Base-by-base conservation (phyloP, 2,797 vertebrate genomes). In the Tragelaphus eurycerus region DNA sequence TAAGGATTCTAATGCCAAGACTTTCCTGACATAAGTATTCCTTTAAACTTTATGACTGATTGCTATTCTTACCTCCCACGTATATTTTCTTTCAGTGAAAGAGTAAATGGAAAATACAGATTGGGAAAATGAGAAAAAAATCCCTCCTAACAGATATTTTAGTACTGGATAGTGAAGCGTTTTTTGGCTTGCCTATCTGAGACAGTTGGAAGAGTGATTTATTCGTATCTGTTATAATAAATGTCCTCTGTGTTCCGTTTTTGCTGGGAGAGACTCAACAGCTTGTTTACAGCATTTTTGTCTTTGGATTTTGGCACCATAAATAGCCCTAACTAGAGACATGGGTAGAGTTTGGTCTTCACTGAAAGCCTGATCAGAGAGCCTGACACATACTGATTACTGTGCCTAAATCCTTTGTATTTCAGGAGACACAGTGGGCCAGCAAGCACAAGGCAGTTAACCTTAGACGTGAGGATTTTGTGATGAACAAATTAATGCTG, bases 241-340 rank as follows among this genome's bases (percentile, higher is more conserved):
- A 21, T 96, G 86, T 93, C 86, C 16, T 97, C 94, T 62, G 7
- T 95, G 85, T 97, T 97, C 81, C 89, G 85, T 86, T 96, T 84
- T 29, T 89, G 46, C 86, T 92, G 55, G 64, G 85, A 97, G 46
- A 60, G 71, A 97, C 52, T 84, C 16, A 55, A 88, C 60, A 11
- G 3, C 95, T 97, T 97, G 82, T 97, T 89, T 93, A 48, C 74
- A 85, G 78, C 52, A 89, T 64, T 96, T 96, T 95, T 91, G 31
- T 50, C 38, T 97, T 86, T 96, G 96, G 54, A 92, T 89, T 94
- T 96, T 92, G 62, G 85, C 55, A 94, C 21, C 9, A 43, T 88
- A 87, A 97, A 95, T 92, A 55, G 79, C 8, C 54, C 88, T 79
- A 90, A 95, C 79, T 19, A 81, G 76, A 93, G 46, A 38, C 15